A percentile compares a stretch with the other conserved stretches of the same genome.
phyloP scores from a whole-genome alignment of 1,140 invertebrate species.

The Mactra quadrangularis region DNA sequence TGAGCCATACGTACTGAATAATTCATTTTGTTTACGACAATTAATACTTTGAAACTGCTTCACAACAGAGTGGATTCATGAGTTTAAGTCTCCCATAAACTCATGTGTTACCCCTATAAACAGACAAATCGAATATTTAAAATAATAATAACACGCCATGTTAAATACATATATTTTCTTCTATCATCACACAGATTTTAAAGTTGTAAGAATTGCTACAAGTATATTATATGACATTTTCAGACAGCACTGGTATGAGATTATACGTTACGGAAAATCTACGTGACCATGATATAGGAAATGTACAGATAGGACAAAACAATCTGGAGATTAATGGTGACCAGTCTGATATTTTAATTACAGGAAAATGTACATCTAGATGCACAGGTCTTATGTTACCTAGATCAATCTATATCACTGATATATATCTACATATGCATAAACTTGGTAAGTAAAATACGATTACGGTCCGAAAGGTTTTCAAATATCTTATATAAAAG shows the following conservation, averaged over 20 bases:
- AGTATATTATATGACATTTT: not conserved
- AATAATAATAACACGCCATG: no score
- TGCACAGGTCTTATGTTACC: constrained; percentile 88
- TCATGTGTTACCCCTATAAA: no score
- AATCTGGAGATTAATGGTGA: constrained; percentile 92
- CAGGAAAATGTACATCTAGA: constrained; percentile 91
- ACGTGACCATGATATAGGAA: constrained; percentile 90
- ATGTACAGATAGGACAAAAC: constrained; percentile 92
- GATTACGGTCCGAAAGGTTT: no score
- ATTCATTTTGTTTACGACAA: no score
- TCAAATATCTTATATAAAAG: no score
- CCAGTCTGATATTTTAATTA: constrained; percentile 89
- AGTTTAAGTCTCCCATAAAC: not conserved
- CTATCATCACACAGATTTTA: no score
- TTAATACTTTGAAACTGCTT: no score
- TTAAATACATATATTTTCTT: no score
- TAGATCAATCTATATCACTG: constrained; percentile 72
- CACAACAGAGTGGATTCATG: no score
- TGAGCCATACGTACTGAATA: no score
- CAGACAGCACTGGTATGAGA: constrained; percentile 92
- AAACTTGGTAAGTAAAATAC: constrained; percentile 71
- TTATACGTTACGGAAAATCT: constrained; percentile 90
- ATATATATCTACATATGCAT: constrained; percentile 79
- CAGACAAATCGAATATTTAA: no score
- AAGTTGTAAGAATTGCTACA: no score